These are phyloP conservation scores for Platichthys flesus DNA, from an alignment of 2,113 vertebrate species.

Conservation along the genomic window DNA sequence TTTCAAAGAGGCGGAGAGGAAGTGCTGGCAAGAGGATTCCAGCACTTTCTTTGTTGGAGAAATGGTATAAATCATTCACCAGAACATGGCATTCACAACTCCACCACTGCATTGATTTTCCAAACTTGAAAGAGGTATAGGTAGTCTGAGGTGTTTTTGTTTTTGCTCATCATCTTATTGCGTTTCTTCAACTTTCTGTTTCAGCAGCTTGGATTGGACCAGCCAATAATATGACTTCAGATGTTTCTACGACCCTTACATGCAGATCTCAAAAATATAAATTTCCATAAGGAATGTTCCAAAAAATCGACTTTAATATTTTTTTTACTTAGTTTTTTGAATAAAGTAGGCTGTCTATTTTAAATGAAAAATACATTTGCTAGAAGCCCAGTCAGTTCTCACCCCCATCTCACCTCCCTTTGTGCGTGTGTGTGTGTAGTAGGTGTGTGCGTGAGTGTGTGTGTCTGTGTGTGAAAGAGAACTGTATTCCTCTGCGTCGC, in stretches of 20 bases:
- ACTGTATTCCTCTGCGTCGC: constrained; percentile 47
- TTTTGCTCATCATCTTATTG: constrained; percentile 50
- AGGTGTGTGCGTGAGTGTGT: constrained; percentile 7
- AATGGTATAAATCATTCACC: constrained; percentile 80
- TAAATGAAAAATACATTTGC: constrained; percentile 36
- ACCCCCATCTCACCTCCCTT: constrained; percentile 23
- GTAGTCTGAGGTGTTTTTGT: constrained; percentile 59
- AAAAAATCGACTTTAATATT: background rate
- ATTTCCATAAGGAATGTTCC: background rate
- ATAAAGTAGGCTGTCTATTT: background rate
- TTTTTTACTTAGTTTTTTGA: too few relatives aligned
- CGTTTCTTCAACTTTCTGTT: constrained; percentile 58
- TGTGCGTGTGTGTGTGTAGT: background rate
- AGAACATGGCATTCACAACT: constrained; percentile 75
- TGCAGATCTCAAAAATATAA: constrained; percentile 4
- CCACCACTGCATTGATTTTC: constrained; percentile 72
- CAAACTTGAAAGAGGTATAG: constrained; percentile 67
- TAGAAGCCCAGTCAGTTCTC: constrained; percentile 19
- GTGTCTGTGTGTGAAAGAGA: constrained; percentile 30
- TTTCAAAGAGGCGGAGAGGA: constrained; percentile 73
- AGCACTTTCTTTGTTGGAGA: constrained; percentile 78
- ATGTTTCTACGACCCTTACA: constrained; percentile 8
- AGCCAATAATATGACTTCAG: constrained; percentile 26
- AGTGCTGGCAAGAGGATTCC: constrained; percentile 71
- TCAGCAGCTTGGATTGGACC: constrained; percentile 31